Base-by-base conservation (phyloP, 2,113 vertebrate species). In the Eudyptes chrysolophus region DNA sequence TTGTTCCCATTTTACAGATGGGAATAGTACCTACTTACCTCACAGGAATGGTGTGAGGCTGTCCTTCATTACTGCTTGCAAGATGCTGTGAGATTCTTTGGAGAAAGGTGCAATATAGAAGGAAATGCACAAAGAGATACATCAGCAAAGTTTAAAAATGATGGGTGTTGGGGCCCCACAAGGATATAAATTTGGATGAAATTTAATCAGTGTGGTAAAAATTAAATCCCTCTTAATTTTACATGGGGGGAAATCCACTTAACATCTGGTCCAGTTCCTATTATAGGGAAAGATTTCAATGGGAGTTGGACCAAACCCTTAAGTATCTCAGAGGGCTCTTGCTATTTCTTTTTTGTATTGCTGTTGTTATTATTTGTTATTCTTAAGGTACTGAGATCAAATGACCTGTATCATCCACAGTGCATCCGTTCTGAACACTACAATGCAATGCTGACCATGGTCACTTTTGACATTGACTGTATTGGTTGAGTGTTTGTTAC, bases 391-490 rank as follows among this genome's bases (percentile, higher is more conserved):
- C 89, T 90, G 79, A 90, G 92, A 92, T 94, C 82, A 92, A 96
- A 94, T 62, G 70, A 64, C 86, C 94, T 97, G 88, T 94, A 92
- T 97, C 80, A 92, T 95, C 76, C 84, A 83, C 92, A 81, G 90
- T 79, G 92, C 94, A 96, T 97, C 92, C 16, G 24, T 96, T 96
- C 65, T 86, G 94, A 98, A 98, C 97, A 98, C 97, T 98, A 98
- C 97, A 98, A 92, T 97, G 97, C 92, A 96, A 98, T 94, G 89
- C 94, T 95, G 96, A 94, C 96, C 75, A 25, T 68, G 90, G 88
- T 96, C 92, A 92, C 82, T 89, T 94, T 87, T 90, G 85, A 95
- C 83, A 89, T 95, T 97, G 97, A 97, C 96, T 97, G 95, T 97
- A 97, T 92, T 95, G 95, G 68, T 84, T 97, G 94, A 97, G 88